Evolutionary conservation across 1,140 invertebrate genomes (phyloP), one percentile per base, ranked within the genome.

Genomic region (Neelides sp.): DNA sequence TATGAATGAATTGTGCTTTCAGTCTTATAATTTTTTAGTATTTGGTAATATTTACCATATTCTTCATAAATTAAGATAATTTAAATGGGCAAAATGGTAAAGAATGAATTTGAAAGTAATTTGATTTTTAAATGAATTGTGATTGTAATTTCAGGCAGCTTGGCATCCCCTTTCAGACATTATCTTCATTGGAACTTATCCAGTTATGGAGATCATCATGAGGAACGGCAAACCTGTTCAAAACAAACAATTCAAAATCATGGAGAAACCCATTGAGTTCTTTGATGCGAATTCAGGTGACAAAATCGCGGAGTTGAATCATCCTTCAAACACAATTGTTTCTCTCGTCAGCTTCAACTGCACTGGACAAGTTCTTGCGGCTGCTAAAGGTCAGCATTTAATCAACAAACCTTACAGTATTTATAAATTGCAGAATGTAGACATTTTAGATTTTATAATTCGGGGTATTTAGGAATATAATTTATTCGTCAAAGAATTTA

Each of bases 121-220:
- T n/a, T n/a, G n/a, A n/a, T 47, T 28, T 27, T 30, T 36, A 30
- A 22, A 1, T 32, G 27, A 32, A 32, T 8, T 46, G 13, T 36
- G 2, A 13, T 26, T 24, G 7, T 47, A 39, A n/a, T 12, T 47
- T 23, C 24, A 57, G 54, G 54, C 54, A 5, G 34, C 40, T n/a
- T 57, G 58, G 54, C 52, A 60, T 52, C 54, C 54, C n/a, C 26
- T 60, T 15, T 24, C 19, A 36, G 54, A 57, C 22, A 39, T 41
- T 4, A 52, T 60, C 42, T 48, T 57, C 1, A 57, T 60, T 34
- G 58, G 58, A 19, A 15, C 30, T 2, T 60, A 54, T 55, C 58
- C 58, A 22, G 27, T 7, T 5, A 34, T 10, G 8, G 8, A 8
- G 15, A 8, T 15, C 15, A 15, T 8, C 15, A 15, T 15, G 8